Conservation (phyloP, 1,140 invertebrate species). For the Laupala kohalensis region DNA sequence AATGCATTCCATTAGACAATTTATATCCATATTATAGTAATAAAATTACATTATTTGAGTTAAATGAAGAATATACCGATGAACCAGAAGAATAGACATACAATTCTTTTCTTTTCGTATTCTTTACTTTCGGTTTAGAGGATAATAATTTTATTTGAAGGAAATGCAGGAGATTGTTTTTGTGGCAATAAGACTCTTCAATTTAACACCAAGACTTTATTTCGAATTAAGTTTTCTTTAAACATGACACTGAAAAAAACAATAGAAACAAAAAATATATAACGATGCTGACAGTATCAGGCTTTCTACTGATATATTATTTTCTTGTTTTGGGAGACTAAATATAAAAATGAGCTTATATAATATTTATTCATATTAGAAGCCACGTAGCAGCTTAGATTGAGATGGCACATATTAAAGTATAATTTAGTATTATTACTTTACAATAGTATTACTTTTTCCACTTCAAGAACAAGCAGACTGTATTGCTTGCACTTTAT, state of each 20-base stretch:
- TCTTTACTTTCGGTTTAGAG: too few species aligned
- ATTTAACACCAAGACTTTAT: conserved; percentile 15
- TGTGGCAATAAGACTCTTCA: not conserved
- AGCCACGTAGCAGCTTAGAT: not conserved
- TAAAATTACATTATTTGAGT: too few species aligned
- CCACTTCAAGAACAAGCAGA: not conserved
- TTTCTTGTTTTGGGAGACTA: conserved; percentile 6
- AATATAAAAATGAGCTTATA: conserved; percentile 11
- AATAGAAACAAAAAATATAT: conserved; percentile 4
- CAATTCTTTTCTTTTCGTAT: too few species aligned
- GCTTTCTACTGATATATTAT: not conserved
- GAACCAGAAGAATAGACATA: too few species aligned
- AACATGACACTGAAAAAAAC: conserved; percentile 14
- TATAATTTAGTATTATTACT: not conserved
- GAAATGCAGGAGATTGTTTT: not conserved
- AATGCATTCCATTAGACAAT: too few species aligned
- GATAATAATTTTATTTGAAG: not conserved
- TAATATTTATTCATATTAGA: not conserved
- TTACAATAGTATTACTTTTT: not conserved
- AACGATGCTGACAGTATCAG: not conserved
- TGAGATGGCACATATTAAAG: not conserved
- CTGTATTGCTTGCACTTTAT: not conserved
- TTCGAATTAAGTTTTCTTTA: conserved; percentile 9
- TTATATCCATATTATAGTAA: too few species aligned
- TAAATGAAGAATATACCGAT: too few species aligned